phyloP scores from a whole-genome alignment of 2,888 invertebrate genomes.

The Drosophila paucipuncta region DNA sequence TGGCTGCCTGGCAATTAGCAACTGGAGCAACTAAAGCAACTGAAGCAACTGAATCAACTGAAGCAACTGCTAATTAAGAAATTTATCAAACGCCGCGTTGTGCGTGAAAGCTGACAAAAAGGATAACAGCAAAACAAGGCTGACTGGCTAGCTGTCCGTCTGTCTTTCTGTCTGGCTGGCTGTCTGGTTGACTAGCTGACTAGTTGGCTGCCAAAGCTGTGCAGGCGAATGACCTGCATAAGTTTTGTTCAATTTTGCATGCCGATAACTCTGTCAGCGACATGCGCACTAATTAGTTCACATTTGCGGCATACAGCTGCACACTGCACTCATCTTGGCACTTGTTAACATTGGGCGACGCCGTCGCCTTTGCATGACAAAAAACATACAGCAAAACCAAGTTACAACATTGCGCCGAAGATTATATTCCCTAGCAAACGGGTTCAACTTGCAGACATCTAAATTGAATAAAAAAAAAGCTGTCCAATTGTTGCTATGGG shows the following conservation, averaged over 20 bases:
- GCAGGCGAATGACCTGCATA: conserved; percentile 62
- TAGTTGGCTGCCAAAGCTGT: conserved; percentile 9
- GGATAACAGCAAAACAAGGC: conserved; percentile 49
- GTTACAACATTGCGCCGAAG: not conserved
- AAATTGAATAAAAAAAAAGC: not conserved
- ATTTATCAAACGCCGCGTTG: conserved; percentile 56
- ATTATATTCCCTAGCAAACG: not conserved
- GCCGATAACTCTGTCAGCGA: conserved; percentile 72
- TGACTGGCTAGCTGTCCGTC: not conserved
- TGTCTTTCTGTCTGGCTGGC: not conserved
- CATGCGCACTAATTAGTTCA: conserved; percentile 80
- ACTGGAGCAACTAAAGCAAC: conserved; percentile 45
- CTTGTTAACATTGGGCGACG: conserved; percentile 66
- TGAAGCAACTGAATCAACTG: conserved; percentile 41
- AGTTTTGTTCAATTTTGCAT: conserved; percentile 49
- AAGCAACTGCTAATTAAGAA: conserved; percentile 77
- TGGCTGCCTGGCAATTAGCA: conserved; percentile 28
- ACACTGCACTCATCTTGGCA: conserved; percentile 65
- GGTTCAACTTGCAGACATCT: not conserved
- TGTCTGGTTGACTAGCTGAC: conserved; percentile 6
- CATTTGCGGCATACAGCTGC: conserved; percentile 65
- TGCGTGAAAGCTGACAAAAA: conserved; percentile 68
- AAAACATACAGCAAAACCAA: conserved; percentile 1
- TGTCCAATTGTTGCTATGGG: not conserved
- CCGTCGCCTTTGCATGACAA: conserved; percentile 27